Conservation (phyloP, 2,888 invertebrate genomes). For the Scelioninae gen. 1 region DNA sequence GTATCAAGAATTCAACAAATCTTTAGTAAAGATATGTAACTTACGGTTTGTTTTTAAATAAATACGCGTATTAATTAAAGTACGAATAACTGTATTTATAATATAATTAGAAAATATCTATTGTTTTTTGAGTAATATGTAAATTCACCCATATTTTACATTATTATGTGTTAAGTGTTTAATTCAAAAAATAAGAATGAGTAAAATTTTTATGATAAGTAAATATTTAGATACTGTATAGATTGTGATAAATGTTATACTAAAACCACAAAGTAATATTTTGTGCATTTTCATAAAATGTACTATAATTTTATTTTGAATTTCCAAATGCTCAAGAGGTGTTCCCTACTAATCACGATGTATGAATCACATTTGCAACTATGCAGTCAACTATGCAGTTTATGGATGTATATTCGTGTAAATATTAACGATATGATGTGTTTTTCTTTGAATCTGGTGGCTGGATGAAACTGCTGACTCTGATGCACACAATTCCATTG, state of each 20-base stretch:
- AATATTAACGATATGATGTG: constrained; percentile 63
- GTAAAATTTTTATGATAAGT: too few species aligned
- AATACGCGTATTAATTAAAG: too few species aligned
- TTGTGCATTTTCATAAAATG: background rate
- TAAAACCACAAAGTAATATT: too few species aligned
- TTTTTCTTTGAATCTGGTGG: constrained; percentile 72
- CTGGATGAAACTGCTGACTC: constrained; percentile 72
- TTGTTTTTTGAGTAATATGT: too few species aligned
- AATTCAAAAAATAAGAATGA: too few species aligned
- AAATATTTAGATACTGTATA: too few species aligned
- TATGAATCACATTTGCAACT: constrained; percentile 51
- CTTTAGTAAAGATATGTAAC: too few species aligned
- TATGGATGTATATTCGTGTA: constrained; percentile 64
- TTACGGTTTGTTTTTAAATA: too few species aligned
- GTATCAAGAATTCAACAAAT: too few species aligned
- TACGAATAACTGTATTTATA: too few species aligned
- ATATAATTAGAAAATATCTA: too few species aligned
- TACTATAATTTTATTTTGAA: constrained; percentile 16
- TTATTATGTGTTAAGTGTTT: too few species aligned
- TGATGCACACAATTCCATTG: constrained; percentile 73
- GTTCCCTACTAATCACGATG: constrained; percentile 69
- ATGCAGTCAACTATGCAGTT: constrained; percentile 11
- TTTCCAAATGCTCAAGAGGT: constrained; percentile 78
- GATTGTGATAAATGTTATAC: background rate
- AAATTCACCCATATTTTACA: background rate